Evolutionary conservation across 2,797 vertebrate genomes (phyloP), one percentile per base, ranked within the genome.

Genomic region (Sarcoramphus papa): DNA sequence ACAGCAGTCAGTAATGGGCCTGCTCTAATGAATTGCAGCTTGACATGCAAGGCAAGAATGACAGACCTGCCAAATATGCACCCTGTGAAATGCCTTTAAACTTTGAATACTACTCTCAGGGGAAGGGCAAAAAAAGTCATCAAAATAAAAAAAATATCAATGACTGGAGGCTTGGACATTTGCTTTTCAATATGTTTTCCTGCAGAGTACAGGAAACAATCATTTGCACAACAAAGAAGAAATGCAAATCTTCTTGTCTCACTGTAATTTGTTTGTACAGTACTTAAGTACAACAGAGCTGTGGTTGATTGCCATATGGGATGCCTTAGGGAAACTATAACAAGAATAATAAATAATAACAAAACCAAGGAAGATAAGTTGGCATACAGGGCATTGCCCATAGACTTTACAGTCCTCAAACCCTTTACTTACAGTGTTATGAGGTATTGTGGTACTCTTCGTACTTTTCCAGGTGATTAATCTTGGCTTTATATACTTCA

Each of bases 91-190:
- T 51, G 12, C 28, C 37, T 81, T 77, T 83, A 88, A 88, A 37
- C 23, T 22, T 80, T 0, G 0, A 37, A 45, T 16, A n/a, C 24
- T 63, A 12, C 12, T 83, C 0, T 80, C 62, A 72, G 53, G 15
- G 35, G 16, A 82, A 76, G 21, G n/a, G 10, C 23, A 87, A 89
- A 79, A 21, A 50, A 87, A 89, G 88, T 56, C 0, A 62, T 40
- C 9, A 50, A 27, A 75, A 57, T 37, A 37, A 9, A 14, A 40
- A 41, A 68, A 22, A 33, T 48, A 18, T 19, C 1, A 0, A 3
- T 53, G 3, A 60, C 14, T 56, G 22, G 10, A 70, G 25, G 2
- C 20, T 78, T 81, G 53, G 19, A 37, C 7, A 68, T 65, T 16
- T 69, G 18, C 16, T 82, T 87, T 89, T 59, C 56, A 18, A 7